Evolutionary conservation across 2,888 invertebrate species (phyloP), one percentile per base, ranked within the genome.

Genomic region (Ormyrus nitidulus): DNA sequence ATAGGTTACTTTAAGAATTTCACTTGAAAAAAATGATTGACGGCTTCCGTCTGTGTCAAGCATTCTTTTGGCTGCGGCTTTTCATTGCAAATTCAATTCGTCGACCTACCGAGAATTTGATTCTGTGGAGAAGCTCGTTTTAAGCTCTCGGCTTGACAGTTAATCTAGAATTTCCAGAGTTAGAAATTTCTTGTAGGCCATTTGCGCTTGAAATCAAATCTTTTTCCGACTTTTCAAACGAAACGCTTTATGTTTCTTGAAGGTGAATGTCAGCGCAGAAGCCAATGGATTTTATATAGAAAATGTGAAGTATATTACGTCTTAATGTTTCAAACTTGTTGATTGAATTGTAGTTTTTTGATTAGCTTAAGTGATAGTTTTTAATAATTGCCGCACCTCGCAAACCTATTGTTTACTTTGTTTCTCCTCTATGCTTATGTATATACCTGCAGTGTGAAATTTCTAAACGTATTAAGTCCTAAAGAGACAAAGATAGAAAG

Each of bases 401-500:
- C 48, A 70, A 75, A 75, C 58, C 76, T 75, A 71, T 11, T 0
- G 46, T 56, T 66, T 51, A 11, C 48, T 34, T 46, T 54, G 44
- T 49, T 13, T 65, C n/a, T 46, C 8, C 8, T 53, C 48, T 75
- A 46, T 62, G 66, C 59, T 54, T 73, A 53, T 49, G 71, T 62
- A 8, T 79, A 70, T 8, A 69, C 54, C 54, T 72, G 66, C 13
- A 49, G 66, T 56, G 64, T 69, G 61, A 72, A 75, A 66, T 78
- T 1, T 78, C 75, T 81, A 81, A 66, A 75, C 13, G 69, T 78
- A 72, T 49, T 74, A 48, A 72, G 62, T 58, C 8, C 72, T 81
- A 71, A 71, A 19, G 46, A 75, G 78, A 78, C 68, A 81, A 62
- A 81, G 66, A 78, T 78, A 81, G 66, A 78, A 78, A 78, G 74